Evolutionary conservation across 2,888 invertebrate genomes (phyloP).

Genomic region (Acleris cristana): DNA sequence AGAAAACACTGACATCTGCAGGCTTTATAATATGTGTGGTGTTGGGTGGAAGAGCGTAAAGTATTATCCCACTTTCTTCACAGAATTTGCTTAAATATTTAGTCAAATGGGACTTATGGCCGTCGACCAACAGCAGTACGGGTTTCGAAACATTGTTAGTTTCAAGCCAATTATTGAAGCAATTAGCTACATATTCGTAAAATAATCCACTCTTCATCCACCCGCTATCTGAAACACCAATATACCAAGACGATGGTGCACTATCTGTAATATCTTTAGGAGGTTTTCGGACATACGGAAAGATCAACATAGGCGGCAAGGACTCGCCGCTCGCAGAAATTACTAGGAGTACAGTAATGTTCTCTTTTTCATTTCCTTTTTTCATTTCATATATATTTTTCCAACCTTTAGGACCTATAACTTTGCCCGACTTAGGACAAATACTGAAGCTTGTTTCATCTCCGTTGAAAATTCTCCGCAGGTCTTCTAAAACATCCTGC

Average conservation of each 20-base stretch:
- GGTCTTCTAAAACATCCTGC: constrained; percentile 12
- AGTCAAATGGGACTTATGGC: constrained; percentile 37
- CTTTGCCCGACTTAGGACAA: constrained; percentile 42
- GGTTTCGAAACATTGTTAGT: constrained; percentile 33
- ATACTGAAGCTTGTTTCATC: constrained; percentile 42
- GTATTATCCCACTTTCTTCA: constrained; percentile 31
- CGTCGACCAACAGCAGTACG: constrained; percentile 37
- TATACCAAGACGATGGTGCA: constrained; percentile 35
- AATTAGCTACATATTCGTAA: constrained; percentile 36
- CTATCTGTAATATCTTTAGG: constrained; percentile 21
- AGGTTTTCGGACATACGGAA: constrained; percentile 23
- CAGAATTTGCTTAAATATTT: constrained; percentile 31
- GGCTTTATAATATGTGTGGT: no score
- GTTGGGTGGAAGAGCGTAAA: no score
- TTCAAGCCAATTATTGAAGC: constrained; percentile 31
- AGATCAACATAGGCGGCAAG: constrained; percentile 40
- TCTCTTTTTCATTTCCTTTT: constrained; percentile 43
- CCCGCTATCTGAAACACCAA: constrained; percentile 37
- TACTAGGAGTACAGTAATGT: constrained; percentile 41
- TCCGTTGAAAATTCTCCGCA: constrained; percentile 39
- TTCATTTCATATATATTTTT: constrained; percentile 42
- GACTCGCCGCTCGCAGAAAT: constrained; percentile 42
- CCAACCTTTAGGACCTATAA: constrained; percentile 43
- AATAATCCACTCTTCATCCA: constrained; percentile 38
- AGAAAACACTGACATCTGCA: constrained; percentile 30